Base-by-base conservation (phyloP, 2,888 invertebrate genomes). In the Cephus rjabovi region DNA sequence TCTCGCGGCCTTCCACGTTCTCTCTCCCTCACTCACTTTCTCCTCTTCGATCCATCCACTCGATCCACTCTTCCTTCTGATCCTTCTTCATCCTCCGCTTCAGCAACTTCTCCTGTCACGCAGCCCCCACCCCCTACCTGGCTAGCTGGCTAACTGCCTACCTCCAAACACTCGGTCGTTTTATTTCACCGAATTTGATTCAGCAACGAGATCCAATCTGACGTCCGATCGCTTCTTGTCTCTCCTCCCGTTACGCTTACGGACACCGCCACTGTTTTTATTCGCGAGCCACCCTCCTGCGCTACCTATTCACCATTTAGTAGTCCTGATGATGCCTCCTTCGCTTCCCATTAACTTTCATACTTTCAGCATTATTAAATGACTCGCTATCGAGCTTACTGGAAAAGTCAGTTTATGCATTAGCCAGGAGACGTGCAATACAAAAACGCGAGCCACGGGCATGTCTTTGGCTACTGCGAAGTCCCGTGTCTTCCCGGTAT, bases 181-280 rank as follows among this genome's bases (percentile, higher is more conserved):
- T 84, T 83, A 82, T 83, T 84, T 83, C 81, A 80, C 80, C 85
- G 83, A 86, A 86, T 84, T 84, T 84, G 83, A 84, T 85, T 84
- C 84, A 81, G 81, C 83, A 84, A 86, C 86, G 86, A 87, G 89
- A 89, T 88, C 84, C 87, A 85, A 89, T 89, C 89, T 87, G 89
- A 89, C 87, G 84, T 87, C 85, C 88, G 88, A 88, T 89, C 87
- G 87, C 86, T 89, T 88, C 88, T 89, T 86, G 86, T 88, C 84
- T 70, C 70, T 70, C 30, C 30, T 56, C 23, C 40, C 40, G 40
- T 40, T 15, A 40, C 40, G 40, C 40, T 40, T 40, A 40, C 15
- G 40, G 15, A 40, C 40, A 40, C 40, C 40, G 40, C 15, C 40
- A 40, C 40, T 40, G 40, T 40, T 40, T 40, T 40, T 40, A 40